Evolutionary conservation across 2,888 invertebrate species (phyloP).

Genomic region (Pimpla rufipes): DNA sequence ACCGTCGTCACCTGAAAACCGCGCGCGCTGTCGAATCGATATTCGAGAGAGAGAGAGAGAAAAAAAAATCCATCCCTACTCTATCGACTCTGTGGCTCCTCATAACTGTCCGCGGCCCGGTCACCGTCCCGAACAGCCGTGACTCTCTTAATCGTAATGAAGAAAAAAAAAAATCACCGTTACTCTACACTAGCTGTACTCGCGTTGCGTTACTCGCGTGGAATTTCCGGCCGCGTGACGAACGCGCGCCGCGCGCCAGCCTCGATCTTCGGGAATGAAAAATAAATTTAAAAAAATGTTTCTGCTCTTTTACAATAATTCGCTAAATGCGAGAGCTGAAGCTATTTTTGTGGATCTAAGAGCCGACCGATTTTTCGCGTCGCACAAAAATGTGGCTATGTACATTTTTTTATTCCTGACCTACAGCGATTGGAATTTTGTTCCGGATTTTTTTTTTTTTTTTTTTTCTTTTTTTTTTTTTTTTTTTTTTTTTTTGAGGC

Average conservation of each 20-base stretch:
- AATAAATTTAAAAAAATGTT: background rate
- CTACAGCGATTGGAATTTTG: background rate
- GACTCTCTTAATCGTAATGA: slow-evolving; percentile 77
- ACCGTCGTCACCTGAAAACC: slow-evolving; percentile 1
- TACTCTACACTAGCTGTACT: slow-evolving; percentile 71
- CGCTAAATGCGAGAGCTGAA: background rate
- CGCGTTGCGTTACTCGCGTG: slow-evolving; percentile 81
- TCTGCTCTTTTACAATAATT: background rate
- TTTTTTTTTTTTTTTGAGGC: background rate
- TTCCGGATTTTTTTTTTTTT: too few relatives aligned
- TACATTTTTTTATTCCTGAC: background rate
- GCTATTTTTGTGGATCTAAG: background rate
- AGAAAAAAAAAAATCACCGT: slow-evolving; percentile 74
- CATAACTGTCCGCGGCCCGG: slow-evolving; percentile 64
- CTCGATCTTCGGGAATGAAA: background rate
- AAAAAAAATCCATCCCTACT: slow-evolving; percentile 11
- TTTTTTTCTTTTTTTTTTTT: too few relatives aligned
- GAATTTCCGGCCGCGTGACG: slow-evolving; percentile 72
- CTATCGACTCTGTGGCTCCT: slow-evolving; percentile 14
- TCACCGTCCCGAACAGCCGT: slow-evolving; percentile 71
- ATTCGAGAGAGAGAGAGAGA: background rate
- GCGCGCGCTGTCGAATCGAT: background rate
- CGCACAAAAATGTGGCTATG: background rate
- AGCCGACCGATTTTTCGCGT: background rate
- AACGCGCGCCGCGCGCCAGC: slow-evolving; percentile 54